These are phyloP conservation scores for Athripsodes cinereus DNA, from an alignment of 2,888 invertebrate genomes.

Conservation along the genomic window DNA sequence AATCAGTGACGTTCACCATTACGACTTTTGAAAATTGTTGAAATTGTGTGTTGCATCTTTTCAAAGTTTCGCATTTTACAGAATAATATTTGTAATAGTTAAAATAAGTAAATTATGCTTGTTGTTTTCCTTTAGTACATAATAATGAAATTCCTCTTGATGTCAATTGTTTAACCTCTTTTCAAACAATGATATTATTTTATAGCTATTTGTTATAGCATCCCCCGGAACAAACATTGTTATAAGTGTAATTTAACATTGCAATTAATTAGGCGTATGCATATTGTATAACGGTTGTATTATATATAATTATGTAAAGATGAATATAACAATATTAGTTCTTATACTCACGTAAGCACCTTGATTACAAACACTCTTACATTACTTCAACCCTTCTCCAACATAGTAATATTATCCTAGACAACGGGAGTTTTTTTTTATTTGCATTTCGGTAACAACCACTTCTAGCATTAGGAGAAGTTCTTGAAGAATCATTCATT, in stretches of 20 bases:
- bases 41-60: no score
- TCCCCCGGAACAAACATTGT: background rate
- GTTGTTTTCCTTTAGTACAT: no score
- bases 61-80: no score
- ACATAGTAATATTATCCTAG: background rate
- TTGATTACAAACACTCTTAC: no score
- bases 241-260: background rate
- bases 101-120: no score
- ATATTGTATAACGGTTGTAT: background rate
- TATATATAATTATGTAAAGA: background rate
- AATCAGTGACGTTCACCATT: no score
- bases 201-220: no score
- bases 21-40: no score
- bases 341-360: background rate
- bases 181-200: no score
- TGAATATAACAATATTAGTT: background rate
- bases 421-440: background rate
- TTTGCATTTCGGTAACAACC: conserved; percentile 1
- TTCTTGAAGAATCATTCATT: background rate
- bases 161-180: no score
- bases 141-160: no score
- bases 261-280: background rate
- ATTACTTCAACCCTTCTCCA: background rate
- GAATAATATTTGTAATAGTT: no score
- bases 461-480: background rate